These are phyloP conservation scores for Aethes cnicana DNA, from an alignment of 2,888 invertebrate genomes.

Conservation along the genomic window DNA sequence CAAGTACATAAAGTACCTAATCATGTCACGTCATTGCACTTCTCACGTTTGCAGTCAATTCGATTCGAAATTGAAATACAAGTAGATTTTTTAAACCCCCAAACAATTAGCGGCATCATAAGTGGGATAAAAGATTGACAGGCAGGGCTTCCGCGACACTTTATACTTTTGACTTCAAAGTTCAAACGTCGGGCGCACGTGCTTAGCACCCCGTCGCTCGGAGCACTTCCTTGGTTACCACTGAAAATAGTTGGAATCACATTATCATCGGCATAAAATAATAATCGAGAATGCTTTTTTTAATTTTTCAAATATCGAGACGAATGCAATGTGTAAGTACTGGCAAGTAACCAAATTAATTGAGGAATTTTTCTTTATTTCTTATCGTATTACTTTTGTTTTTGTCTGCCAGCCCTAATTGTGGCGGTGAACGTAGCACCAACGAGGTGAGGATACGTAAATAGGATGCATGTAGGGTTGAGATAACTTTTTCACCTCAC, in stretches of 20 bases:
- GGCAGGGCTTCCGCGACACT: conserved; percentile 39
- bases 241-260: no score
- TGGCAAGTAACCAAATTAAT: no score
- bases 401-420: conserved; percentile 55
- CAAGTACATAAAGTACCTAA: no score
- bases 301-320: no score
- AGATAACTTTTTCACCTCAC: no score
- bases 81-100: conserved; percentile 39
- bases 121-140: conserved; percentile 57
- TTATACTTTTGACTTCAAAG: conserved; percentile 41
- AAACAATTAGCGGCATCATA: conserved; percentile 63
- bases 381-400: no score
- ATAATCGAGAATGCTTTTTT: no score
- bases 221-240: not conserved
- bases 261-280: no score
- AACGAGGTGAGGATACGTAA: conserved; percentile 66
- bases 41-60: no score
- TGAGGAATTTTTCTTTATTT: no score
- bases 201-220: conserved; percentile 18
- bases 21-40: no score
- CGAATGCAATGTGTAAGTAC: no score
- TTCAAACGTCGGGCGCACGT: conserved; percentile 26
- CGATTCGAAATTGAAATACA: not conserved
- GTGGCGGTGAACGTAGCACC: conserved; percentile 60
- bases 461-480: conserved; percentile 66